Percentiles rank a stretch among this genome's conserved stretches.
Conservation (phyloP, 2,888 invertebrate genomes). For the Lathronympha strigana region DNA sequence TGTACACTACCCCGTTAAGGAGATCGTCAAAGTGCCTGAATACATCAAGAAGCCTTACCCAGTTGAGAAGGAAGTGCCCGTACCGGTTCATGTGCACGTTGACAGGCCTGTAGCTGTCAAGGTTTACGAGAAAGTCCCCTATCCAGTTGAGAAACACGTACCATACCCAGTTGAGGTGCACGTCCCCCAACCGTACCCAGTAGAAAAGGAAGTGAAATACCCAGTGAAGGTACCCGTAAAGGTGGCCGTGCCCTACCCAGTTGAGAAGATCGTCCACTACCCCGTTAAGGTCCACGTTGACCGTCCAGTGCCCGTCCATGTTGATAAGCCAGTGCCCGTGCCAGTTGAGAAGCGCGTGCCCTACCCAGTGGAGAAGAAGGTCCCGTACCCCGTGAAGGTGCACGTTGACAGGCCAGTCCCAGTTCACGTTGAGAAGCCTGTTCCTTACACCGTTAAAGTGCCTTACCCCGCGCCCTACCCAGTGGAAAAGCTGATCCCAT, state of each 20-base stretch:
- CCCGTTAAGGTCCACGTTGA: slow-evolving; percentile 89
- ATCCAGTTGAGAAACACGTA: slow-evolving; percentile 86
- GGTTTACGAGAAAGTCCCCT: slow-evolving; percentile 87
- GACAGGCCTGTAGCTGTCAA: slow-evolving; percentile 86
- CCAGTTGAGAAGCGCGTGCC: slow-evolving; percentile 90
- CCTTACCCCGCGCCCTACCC: slow-evolving; percentile 89
- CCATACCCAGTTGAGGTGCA: slow-evolving; percentile 87
- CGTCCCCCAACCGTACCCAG: slow-evolving; percentile 89
- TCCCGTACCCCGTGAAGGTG: slow-evolving; percentile 89
- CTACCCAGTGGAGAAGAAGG: slow-evolving; percentile 88
- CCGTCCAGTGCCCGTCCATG: slow-evolving; percentile 87
- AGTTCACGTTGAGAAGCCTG: slow-evolving; percentile 90
- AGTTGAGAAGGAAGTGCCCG: slow-evolving; percentile 86
- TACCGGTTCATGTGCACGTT: slow-evolving; percentile 82
- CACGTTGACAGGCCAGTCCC: slow-evolving; percentile 88
- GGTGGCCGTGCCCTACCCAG: slow-evolving; percentile 89
- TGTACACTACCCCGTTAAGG: slow-evolving; percentile 87
- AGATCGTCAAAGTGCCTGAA: slow-evolving; percentile 86
- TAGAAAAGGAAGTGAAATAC: slow-evolving; percentile 87
- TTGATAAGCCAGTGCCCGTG: slow-evolving; percentile 88
- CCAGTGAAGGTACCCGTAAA: slow-evolving; percentile 88
- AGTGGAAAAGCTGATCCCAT: slow-evolving; percentile 86
- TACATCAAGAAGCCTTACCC: slow-evolving; percentile 88
- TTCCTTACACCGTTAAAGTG: slow-evolving; percentile 90
- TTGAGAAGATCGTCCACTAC: slow-evolving; percentile 88